Conservation (phyloP, 2,797 vertebrate genomes). For the Heliangelus exortis region DNA sequence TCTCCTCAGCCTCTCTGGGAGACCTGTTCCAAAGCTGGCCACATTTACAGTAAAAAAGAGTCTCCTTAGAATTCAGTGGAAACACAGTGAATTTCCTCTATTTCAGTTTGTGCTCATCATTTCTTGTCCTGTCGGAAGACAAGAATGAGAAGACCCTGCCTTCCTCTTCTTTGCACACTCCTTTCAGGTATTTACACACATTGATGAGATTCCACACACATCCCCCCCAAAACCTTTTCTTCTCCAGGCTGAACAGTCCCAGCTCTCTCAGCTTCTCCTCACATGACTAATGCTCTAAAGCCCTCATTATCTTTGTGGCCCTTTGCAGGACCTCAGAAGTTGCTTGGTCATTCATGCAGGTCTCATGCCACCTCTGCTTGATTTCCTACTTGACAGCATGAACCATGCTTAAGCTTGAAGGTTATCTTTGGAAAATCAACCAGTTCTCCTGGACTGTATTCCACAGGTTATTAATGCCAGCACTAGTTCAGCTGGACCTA, state of each 20-base stretch:
- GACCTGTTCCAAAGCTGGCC: not conserved
- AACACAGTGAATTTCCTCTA: not conserved
- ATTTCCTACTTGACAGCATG: not conserved
- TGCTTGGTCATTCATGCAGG: not conserved
- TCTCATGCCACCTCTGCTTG: not conserved
- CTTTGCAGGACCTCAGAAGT: not conserved
- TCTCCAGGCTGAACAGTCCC: not conserved
- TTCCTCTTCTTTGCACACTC: too few relatives aligned
- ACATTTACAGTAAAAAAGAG: accelerated
- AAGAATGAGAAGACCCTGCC: too few relatives aligned
- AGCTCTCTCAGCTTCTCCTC: not conserved
- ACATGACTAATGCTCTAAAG: not conserved
- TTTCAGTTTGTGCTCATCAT: not conserved
- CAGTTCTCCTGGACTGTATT: not conserved
- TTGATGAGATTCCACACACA: too few relatives aligned
- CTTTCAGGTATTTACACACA: too few relatives aligned
- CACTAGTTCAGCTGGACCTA: not conserved
- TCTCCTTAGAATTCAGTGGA: not conserved
- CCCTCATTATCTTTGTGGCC: not conserved
- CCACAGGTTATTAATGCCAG: not conserved
- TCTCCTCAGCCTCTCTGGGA: not conserved
- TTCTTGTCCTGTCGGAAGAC: too few relatives aligned
- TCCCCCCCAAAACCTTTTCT: too few relatives aligned
- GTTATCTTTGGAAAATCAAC: not conserved
- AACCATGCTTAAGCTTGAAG: not conserved